Evolutionary conservation across 1,140 invertebrate genomes (phyloP).

Genomic region (Rhopalosiphum padi): DNA sequence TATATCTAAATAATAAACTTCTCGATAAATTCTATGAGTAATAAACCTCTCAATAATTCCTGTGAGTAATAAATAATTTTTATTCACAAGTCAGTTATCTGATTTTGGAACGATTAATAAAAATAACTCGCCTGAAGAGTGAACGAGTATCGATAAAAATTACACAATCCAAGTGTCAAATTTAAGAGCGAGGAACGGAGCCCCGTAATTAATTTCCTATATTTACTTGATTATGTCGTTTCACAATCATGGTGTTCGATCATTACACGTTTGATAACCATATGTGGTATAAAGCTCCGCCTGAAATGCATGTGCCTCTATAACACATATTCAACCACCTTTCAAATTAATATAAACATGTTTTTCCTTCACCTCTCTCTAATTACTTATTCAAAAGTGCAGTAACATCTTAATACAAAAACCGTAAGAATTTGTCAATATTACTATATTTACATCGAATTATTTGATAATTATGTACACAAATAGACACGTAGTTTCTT

Average conservation of each 20-base stretch:
- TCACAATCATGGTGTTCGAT: not conserved
- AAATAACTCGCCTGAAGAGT: not conserved
- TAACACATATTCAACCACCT: not conserved
- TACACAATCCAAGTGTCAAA: conserved; percentile 26
- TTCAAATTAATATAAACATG: conserved; percentile 18
- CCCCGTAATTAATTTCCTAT: conserved; percentile 19
- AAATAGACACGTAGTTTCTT: not conserved
- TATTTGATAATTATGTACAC: not conserved
- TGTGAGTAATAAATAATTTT: conserved; percentile 1
- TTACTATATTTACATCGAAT: conserved; percentile 30
- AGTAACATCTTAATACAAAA: conserved; percentile 18
- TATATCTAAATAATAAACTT: not conserved
- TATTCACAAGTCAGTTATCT: not conserved
- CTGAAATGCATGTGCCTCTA: not conserved
- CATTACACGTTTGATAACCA: conserved; percentile 21
- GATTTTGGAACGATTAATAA: not conserved
- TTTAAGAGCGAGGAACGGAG: not conserved
- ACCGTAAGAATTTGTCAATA: not conserved
- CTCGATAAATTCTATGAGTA: not conserved
- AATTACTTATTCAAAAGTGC: conserved; percentile 21
- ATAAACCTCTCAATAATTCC: not conserved
- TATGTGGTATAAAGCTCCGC: conserved; percentile 17
- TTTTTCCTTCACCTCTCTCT: not conserved
- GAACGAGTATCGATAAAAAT: not conserved
- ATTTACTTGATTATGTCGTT: conserved; percentile 33